Percentiles rank a stretch among this genome's conserved stretches.
Evolutionary conservation across 2,888 invertebrate species (phyloP).

Genomic region (Caenorhabditis doughertyi): DNA sequence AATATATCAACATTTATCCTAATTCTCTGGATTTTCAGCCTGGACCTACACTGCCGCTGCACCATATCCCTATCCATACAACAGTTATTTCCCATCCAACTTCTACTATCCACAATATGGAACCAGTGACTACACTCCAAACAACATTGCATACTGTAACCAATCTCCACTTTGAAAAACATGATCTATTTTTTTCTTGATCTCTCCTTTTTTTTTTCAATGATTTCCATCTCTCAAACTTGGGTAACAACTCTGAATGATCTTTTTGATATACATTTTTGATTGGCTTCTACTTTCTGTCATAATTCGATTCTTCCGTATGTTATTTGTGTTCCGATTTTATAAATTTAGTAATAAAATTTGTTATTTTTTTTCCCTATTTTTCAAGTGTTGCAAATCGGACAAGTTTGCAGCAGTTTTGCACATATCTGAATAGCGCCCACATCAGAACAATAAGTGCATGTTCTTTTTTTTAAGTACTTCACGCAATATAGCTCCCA

Average conservation of each 20-base stretch:
- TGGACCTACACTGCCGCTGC: slow-evolving; percentile 39
- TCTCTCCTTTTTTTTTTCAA: neutral
- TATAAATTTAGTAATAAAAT: neutral
- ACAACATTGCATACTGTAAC: slow-evolving; percentile 60
- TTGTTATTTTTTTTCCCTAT: slow-evolving; percentile 5
- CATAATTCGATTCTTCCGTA: no score
- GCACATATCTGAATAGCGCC: no score
- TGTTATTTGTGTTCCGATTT: neutral
- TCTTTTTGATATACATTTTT: no score
- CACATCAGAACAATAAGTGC: no score
- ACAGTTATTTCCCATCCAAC: slow-evolving; percentile 52
- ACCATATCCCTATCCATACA: slow-evolving; percentile 42
- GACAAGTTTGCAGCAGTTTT: no score
- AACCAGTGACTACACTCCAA: slow-evolving; percentile 63
- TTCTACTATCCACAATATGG: slow-evolving; percentile 53
- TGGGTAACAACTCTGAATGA: no score
- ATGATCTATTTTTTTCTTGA: neutral
- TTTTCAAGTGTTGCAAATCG: no score
- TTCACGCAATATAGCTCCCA: neutral
- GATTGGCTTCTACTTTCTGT: no score
- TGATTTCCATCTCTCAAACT: neutral
- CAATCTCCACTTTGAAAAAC: neutral
- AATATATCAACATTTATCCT: neutral
- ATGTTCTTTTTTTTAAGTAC: neutral
- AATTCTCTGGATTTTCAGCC: slow-evolving; percentile 35